Evolutionary conservation across 2,888 invertebrate species (phyloP), one percentile per base, ranked within the genome.

Genomic region (Pollenia amentaria): DNA sequence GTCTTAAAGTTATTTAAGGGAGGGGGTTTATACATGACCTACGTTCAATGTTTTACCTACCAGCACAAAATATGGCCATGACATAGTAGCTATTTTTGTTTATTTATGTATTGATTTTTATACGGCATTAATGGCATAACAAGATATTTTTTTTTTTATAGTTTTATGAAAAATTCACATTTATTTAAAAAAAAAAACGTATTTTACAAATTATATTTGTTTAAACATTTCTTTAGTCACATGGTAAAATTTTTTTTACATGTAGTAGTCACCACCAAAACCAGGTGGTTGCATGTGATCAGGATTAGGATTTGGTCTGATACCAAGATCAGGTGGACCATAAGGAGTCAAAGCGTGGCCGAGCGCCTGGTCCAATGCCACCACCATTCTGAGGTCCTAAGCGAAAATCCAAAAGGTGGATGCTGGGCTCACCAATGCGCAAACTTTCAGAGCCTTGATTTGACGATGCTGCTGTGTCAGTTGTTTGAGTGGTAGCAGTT

Each of bases 311-410:
- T 92, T 94, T 88, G 94, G 88, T 70, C 90, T 94, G 86, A 94
- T 90, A 9, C 94, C 94, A 6, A 93, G 94, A 48, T 93, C 94
- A 8, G 95, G 95, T 0, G 97, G 97, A 0, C 96, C 96, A 91
- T 97, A 96, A n/a, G 0, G 97, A 98, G 94, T 98, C 97, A 92
- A 97, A 98, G 79, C 97, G 95, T 64, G 90, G 90, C 11, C 80
- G 88, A 3, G 97, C 97, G 12, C 97, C 89, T 12, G 60, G 72
- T 7, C 72, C 72, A 72, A 72, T 29, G 9, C 82, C 70, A 1
- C 64, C 14, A 53, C 64, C 14, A 53, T 88, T 88, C 29, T 81
- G 73, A 3, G 69, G 85, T 14, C 73, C 80, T 9, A 84, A 46
- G n/a, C 70, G 78, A 42, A 89, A 75, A 14, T 89, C 83, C 79